Evolutionary conservation across 2,888 invertebrate species (phyloP).

Genomic region (Erebia palarica): DNA sequence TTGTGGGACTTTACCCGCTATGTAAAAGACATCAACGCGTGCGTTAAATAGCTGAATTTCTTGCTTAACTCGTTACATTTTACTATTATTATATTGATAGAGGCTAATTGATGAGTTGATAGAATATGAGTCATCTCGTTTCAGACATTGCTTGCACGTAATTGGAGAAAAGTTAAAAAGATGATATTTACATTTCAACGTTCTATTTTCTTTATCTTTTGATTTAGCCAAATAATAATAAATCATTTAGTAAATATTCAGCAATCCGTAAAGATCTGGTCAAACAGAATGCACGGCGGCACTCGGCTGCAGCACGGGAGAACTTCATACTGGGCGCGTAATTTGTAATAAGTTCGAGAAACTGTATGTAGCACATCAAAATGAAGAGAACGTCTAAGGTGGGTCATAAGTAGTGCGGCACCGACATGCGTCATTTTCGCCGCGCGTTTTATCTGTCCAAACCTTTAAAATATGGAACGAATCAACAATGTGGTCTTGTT

Average conservation of each 20-base stretch:
- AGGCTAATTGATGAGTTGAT: too few species aligned
- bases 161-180: too few species aligned
- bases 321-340: too few species aligned
- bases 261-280: background rate
- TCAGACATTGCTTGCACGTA: too few species aligned
- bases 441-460: background rate
- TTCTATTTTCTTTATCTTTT: background rate
- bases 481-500: background rate
- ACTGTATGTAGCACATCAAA: too few species aligned
- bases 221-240: background rate
- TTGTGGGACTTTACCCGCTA: background rate
- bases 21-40: constrained; percentile 41
- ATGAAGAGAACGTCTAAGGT: too few species aligned
- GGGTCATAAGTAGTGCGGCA: too few species aligned
- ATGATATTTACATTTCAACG: too few species aligned
- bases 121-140: too few species aligned
- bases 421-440: background rate
- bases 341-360: too few species aligned
- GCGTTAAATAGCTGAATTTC: background rate
- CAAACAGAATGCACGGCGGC: background rate
- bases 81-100: too few species aligned
- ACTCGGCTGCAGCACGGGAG: too few species aligned
- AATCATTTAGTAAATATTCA: background rate
- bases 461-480: background rate
- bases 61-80: background rate